These are phyloP conservation scores for Neodiprion lecontei DNA, from an alignment of 1,140 invertebrate genomes.

Conservation along the genomic window DNA sequence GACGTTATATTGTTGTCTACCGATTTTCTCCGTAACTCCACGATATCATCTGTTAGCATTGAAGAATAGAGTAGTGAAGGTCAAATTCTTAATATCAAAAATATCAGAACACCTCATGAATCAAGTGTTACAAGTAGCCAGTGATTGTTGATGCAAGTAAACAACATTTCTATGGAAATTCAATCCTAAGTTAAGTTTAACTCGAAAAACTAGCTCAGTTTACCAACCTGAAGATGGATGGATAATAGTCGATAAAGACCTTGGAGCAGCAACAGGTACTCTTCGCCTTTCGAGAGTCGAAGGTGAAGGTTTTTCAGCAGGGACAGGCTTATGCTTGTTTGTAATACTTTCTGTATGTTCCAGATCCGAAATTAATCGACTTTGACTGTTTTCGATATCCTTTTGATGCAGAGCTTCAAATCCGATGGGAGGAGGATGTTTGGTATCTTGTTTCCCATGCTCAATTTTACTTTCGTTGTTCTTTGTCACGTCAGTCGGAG, in stretches of 20 bases:
- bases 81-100: no score
- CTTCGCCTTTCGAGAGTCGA: constrained; percentile 51
- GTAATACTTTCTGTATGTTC: constrained; percentile 33
- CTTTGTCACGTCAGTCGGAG: constrained; percentile 21
- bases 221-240: constrained; percentile 34
- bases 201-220: background rate
- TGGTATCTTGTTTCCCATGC: constrained; percentile 29
- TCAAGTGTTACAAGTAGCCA: background rate
- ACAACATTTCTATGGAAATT: no score
- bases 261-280: constrained; percentile 64
- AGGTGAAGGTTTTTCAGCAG: constrained; percentile 47
- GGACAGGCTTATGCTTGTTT: constrained; percentile 40
- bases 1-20: constrained; percentile 39
- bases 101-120: no score
- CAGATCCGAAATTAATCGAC: constrained; percentile 22
- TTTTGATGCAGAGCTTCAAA: constrained; percentile 37
- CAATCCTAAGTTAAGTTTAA: background rate
- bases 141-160: background rate
- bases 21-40: constrained; percentile 53
- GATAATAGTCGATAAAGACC: constrained; percentile 56
- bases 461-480: constrained; percentile 29
- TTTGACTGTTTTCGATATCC: constrained; percentile 29
- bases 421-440: constrained; percentile 31
- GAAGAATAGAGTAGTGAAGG: background rate
- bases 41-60: constrained; percentile 43